phyloP scores from a whole-genome alignment of 2,113 vertebrate genomes.

The Cinclus mexicanus region DNA sequence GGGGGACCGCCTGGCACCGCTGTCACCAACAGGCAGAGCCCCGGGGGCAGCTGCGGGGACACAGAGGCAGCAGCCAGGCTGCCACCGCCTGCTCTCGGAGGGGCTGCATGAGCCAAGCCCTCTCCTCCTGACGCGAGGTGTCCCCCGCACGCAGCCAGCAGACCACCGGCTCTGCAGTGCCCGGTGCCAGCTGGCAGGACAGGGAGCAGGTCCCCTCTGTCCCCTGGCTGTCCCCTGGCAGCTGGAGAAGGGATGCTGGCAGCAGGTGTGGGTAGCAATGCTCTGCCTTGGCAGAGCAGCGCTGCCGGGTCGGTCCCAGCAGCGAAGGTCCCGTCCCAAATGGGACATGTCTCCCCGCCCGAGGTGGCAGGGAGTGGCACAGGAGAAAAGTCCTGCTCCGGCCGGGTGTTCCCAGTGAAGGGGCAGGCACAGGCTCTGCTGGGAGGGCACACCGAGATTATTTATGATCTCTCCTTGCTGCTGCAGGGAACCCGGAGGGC shows the following conservation, averaged over 20 bases:
- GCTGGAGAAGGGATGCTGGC: not conserved
- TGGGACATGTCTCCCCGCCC: rapidly evolving
- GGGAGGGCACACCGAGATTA: not conserved
- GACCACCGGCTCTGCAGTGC: rapidly evolving
- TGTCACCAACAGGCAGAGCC: rapidly evolving
- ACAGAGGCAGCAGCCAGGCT: rapidly evolving
- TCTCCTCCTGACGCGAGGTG: not conserved
- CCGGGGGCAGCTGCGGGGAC: not conserved
- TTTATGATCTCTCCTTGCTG: not conserved
- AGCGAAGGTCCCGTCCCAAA: not conserved
- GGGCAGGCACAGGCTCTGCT: not conserved
- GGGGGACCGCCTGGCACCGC: not conserved
- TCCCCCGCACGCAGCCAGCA: rapidly evolving
- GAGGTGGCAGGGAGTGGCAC: not conserved
- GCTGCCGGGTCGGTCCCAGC: not conserved
- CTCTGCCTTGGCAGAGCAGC: not conserved
- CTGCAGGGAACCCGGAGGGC: not conserved
- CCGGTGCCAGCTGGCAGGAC: not conserved
- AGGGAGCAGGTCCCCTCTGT: not conserved
- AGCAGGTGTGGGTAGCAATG: not conserved
- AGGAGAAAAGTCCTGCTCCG: not conserved
- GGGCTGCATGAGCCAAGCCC: rapidly evolving
- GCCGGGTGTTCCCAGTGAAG: not conserved
- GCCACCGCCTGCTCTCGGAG: not conserved
- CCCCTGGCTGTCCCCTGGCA: not conserved